A percentile compares a stretch with the other conserved stretches of the same genome.
Conservation (phyloP, 1,140 invertebrate species). For the Gryon sp. region DNA sequence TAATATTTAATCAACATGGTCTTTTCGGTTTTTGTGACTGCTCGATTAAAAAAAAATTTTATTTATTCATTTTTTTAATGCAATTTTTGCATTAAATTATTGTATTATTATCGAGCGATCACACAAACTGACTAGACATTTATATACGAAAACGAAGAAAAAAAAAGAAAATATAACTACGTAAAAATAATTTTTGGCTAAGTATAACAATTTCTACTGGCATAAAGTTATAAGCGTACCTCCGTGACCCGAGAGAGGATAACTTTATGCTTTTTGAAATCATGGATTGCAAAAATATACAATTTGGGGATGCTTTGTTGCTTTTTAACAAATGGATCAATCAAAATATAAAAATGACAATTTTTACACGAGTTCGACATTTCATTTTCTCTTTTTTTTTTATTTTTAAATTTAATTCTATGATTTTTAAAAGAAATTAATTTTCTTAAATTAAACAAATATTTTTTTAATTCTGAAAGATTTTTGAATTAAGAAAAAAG, state of each 20-base stretch:
- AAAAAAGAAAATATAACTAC: slow-evolving; percentile 72
- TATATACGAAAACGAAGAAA: slow-evolving; percentile 44
- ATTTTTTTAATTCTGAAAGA: too few relatives aligned
- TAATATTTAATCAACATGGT: slow-evolving; percentile 60
- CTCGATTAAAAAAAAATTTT: slow-evolving; percentile 8
- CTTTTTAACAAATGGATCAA: background rate
- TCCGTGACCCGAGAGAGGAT: slow-evolving; percentile 43
- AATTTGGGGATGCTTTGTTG: background rate
- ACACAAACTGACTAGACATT: slow-evolving; percentile 56
- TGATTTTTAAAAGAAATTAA: too few relatives aligned
- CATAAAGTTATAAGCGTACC: slow-evolving; percentile 33
- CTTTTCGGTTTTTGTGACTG: slow-evolving; percentile 56
- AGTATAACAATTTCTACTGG: slow-evolving; percentile 73
- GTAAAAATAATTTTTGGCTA: slow-evolving; percentile 80
- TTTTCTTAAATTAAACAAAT: too few relatives aligned
- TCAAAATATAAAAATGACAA: slow-evolving; percentile 23
- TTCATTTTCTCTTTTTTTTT: too few relatives aligned
- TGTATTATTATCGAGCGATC: slow-evolving; percentile 35
- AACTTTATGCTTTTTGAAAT: slow-evolving; percentile 14
- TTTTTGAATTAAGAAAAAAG: background rate
- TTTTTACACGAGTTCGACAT: slow-evolving; percentile 8
- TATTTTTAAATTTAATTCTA: too few relatives aligned
- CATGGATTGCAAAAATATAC: slow-evolving; percentile 16
- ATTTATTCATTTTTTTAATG: background rate
- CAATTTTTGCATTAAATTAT: background rate